Evolutionary conservation across 2,113 vertebrate genomes (phyloP).

Genomic region (western clawed frog (Xenopus tropicalis)): UCB_Xtro_10.0 CM004452.2:33585001-33585500

Average conservation of each 20-base stretch:
- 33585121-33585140: too few species aligned
- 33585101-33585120: too few species aligned
- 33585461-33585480: neutral
- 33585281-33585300: neutral
- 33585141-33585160: too few species aligned
- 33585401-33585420: conserved; percentile 14
- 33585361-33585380: conserved; percentile 1
- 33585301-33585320: neutral
- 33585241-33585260: too few species aligned
- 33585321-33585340: neutral
- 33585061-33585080: too few species aligned
- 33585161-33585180: too few species aligned
- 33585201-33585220: neutral
- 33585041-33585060: too few species aligned
- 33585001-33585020: too few species aligned
- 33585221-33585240: neutral
- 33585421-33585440: conserved; percentile 4
- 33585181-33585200: too few species aligned
- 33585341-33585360: conserved; percentile 12
- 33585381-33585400: neutral
- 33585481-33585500: neutral
- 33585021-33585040: too few species aligned
- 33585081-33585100: too few species aligned
- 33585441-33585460: neutral
- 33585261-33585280: neutral